Percentiles rank a stretch among this genome's conserved stretches.
These are phyloP conservation scores for Melanocharis versteri DNA, from an alignment of 2,113 vertebrate genomes.

Conservation along the genomic window DNA sequence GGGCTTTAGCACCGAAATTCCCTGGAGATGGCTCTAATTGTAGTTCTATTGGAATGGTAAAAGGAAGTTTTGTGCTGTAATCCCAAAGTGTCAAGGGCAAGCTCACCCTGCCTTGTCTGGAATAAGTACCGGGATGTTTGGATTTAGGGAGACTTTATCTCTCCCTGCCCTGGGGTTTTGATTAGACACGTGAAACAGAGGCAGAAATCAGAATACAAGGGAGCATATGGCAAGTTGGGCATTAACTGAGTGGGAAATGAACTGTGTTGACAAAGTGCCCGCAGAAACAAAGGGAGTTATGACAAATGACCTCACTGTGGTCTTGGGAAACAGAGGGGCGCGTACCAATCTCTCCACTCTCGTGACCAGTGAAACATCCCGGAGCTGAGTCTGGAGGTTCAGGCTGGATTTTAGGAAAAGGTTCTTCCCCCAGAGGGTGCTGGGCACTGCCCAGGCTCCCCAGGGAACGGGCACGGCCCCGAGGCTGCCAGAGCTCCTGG, in stretches of 20 bases:
- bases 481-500: background rate
- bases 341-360: background rate
- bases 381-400: too few relatives aligned
- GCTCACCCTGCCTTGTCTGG: background rate
- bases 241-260: background rate
- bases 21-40: background rate
- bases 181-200: background rate
- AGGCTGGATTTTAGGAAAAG: rapidly evolving
- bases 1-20: background rate
- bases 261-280: background rate
- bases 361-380: rapidly evolving
- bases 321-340: background rate
- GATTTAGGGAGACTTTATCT: background rate
- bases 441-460: background rate
- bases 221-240: background rate
- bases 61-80: background rate
- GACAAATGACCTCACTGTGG: background rate
- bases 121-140: background rate
- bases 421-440: background rate
- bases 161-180: background rate
- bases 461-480: background rate
- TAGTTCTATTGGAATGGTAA: background rate
- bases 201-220: background rate
- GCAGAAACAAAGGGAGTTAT: background rate
- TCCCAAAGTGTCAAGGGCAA: background rate